Base-by-base conservation (phyloP, 2,888 invertebrate genomes). In the Dryobota labecula region DNA sequence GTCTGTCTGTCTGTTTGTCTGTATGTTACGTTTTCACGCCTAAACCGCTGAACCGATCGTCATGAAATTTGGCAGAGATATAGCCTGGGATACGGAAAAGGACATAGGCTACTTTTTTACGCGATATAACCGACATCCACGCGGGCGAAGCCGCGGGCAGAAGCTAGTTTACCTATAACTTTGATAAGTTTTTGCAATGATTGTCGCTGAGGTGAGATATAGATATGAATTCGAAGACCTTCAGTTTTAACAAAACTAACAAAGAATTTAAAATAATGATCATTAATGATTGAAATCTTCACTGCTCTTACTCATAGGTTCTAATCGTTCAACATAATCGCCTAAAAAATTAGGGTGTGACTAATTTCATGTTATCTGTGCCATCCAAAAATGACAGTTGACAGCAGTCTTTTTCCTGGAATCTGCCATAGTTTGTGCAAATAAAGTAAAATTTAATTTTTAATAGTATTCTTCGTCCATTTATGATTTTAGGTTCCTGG, bases 341-440 rank as follows among this genome's bases (percentile, higher is more conserved):
- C n/a, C 47, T 49, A 61, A n/a, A 45, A n/a, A 33, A 6, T 49
- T 11, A 49, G 5, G 38, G 38, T 7, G 43, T 66, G 53, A 65
- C 64, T 41, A 53, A 5, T 45, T 43, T 70, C 15, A 53, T 27
- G 13, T 38, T 58, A 60, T 78, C 73, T 78, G 54, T 72, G 56
- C 20, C n/a, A 36, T 45, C 38, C 13, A 45, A 74, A 49, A 64
- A 13, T 82, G 72, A 77, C 63, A 68, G 51, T 57, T 73, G 79
- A 57, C 83, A 85, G 86, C 71, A 80, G 75, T 69, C 63, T 80
- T 82, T 85, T 85, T 86, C 81, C 83, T 81, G 79, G 73, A 85
- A 83, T 84, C 45, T 78, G 87, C 76, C 68, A 51, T 78, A 76
- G 11, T 78, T 86, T 51, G 70, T 81, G 83, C 54, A 82, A 84